phyloP scores from a whole-genome alignment of 2,113 vertebrate species.

The Stegostoma tigrinum region DNA sequence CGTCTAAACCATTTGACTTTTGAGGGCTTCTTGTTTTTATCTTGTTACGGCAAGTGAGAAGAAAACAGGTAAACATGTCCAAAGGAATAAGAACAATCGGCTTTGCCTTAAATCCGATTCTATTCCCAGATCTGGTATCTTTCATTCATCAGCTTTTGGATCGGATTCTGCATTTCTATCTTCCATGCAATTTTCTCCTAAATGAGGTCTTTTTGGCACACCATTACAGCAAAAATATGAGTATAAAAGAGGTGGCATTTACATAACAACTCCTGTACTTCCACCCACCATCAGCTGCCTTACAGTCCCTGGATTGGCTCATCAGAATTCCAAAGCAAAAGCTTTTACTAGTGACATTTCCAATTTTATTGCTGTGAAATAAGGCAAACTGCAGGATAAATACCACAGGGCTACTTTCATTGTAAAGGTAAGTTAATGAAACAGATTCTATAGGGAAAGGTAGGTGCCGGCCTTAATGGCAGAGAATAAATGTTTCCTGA shows the following conservation, averaged over 20 bases:
- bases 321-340: not conserved
- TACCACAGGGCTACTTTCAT: not conserved
- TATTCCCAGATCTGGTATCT: not conserved
- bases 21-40: not conserved
- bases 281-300: not conserved
- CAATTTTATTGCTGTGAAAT: not conserved
- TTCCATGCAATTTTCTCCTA: not conserved
- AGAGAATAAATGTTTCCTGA: constrained; percentile 48
- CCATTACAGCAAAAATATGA: not conserved
- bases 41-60: not conserved
- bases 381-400: not conserved
- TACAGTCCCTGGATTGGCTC: not conserved
- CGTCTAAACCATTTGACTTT: not conserved
- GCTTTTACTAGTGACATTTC: constrained; percentile 9
- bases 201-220: not conserved
- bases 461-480: not conserved
- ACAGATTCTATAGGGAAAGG: not conserved
- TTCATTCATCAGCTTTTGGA: not conserved
- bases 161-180: not conserved
- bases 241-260: not conserved
- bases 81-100: not conserved
- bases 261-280: not conserved
- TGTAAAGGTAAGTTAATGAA: constrained; percentile 13
- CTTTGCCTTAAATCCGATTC: not conserved
- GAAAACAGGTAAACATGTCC: not conserved